Conservation (phyloP, 2,113 vertebrate species). For the Psilopsiagon aymara region DNA sequence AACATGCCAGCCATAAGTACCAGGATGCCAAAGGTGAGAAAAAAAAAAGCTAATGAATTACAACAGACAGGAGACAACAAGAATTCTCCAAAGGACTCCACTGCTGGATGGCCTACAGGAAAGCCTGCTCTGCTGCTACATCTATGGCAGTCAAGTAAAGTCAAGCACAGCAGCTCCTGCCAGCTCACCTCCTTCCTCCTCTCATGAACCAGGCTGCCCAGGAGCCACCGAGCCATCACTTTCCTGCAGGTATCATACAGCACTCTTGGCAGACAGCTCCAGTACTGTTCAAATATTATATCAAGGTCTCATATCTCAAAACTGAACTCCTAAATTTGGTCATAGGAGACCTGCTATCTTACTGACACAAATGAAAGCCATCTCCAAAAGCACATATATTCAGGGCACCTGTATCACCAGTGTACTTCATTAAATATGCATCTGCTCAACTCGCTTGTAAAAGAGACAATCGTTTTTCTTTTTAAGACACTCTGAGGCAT, state of each 20-base stretch:
- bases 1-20: not conserved
- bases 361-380: not conserved
- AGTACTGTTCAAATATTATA: not conserved
- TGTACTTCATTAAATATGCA: not conserved
- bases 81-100: slow-evolving; percentile 14
- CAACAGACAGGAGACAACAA: not conserved
- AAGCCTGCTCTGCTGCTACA: not conserved
- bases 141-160: not conserved
- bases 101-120: not conserved
- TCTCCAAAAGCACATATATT: not conserved
- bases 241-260: not conserved
- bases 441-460: not conserved
- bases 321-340: not conserved
- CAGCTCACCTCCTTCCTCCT: not conserved
- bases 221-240: not conserved
- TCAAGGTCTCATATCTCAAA: not conserved
- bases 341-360: not conserved
- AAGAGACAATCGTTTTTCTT: not conserved
- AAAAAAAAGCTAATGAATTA: not conserved
- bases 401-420: not conserved
- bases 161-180: not conserved
- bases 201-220: not conserved
- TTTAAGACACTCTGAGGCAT: not conserved
- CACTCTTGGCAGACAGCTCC: not conserved
- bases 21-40: not conserved